phyloP scores from a whole-genome alignment of 1,140 invertebrate species.

The Gryllus bimaculatus region DNA sequence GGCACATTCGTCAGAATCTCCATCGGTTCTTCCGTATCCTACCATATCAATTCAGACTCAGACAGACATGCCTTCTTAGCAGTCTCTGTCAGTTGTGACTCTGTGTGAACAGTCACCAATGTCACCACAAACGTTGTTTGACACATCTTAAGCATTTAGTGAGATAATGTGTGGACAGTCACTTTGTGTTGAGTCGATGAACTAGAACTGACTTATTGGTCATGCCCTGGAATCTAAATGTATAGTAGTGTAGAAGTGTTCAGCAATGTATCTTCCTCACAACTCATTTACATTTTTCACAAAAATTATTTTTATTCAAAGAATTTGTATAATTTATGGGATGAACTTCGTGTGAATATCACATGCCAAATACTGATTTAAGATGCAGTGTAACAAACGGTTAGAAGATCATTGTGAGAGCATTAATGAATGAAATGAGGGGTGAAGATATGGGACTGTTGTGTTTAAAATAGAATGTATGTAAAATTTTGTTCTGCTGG shows the following conservation, averaged over 20 bases:
- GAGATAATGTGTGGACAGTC: not conserved
- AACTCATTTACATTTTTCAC: not conserved
- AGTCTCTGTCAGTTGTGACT: slow-evolving; percentile 2
- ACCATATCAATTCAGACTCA: slow-evolving; percentile 21
- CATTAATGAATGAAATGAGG: not conserved
- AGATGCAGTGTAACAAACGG: too few relatives aligned
- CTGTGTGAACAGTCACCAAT: not conserved
- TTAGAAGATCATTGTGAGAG: not conserved
- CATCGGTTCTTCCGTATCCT: slow-evolving; percentile 7
- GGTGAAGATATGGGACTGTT: not conserved
- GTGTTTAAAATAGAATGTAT: not conserved
- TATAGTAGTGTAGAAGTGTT: not conserved
- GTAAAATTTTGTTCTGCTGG: not conserved
- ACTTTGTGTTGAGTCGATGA: not conserved
- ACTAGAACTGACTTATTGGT: not conserved
- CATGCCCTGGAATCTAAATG: not conserved
- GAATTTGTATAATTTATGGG: not conserved
- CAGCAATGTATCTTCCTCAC: not conserved
- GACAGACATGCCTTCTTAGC: slow-evolving; percentile 22
- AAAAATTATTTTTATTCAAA: not conserved
- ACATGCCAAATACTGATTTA: too few relatives aligned
- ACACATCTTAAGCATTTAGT: slow-evolving; percentile 1
- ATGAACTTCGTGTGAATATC: too few relatives aligned
- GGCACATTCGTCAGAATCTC: slow-evolving; percentile 7
- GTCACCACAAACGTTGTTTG: not conserved